Base-by-base conservation (phyloP, 2,888 invertebrate species). In the Axea sp. region DNA sequence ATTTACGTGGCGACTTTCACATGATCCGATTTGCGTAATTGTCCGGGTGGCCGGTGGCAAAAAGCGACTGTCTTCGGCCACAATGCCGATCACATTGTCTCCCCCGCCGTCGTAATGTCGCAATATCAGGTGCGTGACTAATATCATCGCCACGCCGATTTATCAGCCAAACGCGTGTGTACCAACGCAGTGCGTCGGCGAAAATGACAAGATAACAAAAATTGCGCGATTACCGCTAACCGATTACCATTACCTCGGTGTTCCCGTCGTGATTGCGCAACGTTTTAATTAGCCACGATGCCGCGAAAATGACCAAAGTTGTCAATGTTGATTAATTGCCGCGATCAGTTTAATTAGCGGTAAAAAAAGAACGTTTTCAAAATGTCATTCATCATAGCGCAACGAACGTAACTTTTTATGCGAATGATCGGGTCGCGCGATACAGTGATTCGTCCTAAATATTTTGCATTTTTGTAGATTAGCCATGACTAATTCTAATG, bases 61-160 rank as follows among this genome's bases (percentile, higher is more conserved):
- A 67, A 55, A 55, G 39, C 37, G 35, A 51, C 57, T 64, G 57
- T 72, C 57, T 72, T 51, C 22, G 37, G 35, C 43, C 19, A 33
- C 17, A 60, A 69, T 69, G 62, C 24, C 28, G 62, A 67, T 64
- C 73, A 41, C 35, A 68, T 68, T 74, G 73, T 68, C 62, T 73
- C 45, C 59, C 39, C 24, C 53, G 53, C 31, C 31, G 64, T 43
- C 31, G 15, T 26, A 39, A 55, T 73, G 67, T 45, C 41, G 73
- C 64, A 74, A 68, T 74, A 59, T 68, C 68, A 74, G 73, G 73
- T 73, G 67, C 62, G 68, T 73, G 73, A 73, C 73, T 73, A 73
- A 73, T 68, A 43, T 73, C 57, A 62, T 68, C 60, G 62, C 51
- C 26, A 64, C 22, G 73, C 57, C 57, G 62, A 73, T 73, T 73